Percentiles rank a stretch among this genome's conserved stretches.
Conservation (phyloP, 2,888 invertebrate genomes). For the Maniola hyperantus region DNA sequence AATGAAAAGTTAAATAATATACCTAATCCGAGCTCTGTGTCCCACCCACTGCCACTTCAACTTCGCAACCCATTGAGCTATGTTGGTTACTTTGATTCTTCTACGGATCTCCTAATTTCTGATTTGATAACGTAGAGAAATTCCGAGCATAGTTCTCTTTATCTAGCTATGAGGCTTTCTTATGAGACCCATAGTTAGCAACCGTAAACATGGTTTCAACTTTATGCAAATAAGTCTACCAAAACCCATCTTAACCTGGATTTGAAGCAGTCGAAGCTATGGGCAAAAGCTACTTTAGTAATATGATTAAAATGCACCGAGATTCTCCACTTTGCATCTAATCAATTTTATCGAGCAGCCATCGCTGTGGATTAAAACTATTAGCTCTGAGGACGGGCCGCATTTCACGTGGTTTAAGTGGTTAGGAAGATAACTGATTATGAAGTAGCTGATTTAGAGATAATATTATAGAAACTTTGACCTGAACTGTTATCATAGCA, state of each 20-base stretch:
- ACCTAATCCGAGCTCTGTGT: no score
- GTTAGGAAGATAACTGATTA: constrained; percentile 6
- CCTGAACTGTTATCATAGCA: not conserved
- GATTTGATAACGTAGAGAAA: no score
- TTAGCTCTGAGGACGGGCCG: constrained; percentile 26
- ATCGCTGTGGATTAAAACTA: constrained; percentile 32
- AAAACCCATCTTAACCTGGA: not conserved
- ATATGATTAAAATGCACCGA: constrained; percentile 19
- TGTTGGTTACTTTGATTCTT: no score
- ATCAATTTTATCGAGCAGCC: constrained; percentile 32
- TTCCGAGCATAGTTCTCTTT: no score
- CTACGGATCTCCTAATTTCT: no score
- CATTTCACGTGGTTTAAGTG: constrained; percentile 12
- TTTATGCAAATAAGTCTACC: not conserved
- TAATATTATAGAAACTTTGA: not conserved
- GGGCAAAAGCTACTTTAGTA: constrained; percentile 6
- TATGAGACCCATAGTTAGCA: no score
- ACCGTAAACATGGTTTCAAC: not conserved
- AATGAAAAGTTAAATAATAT: no score
- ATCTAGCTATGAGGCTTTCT: no score
- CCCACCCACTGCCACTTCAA: no score
- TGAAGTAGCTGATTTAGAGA: constrained; percentile 1
- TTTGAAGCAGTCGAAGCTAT: not conserved
- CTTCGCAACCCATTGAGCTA: no score
- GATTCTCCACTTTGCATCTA: constrained; percentile 22